A percentile compares a stretch with the other conserved stretches of the same genome.
These are phyloP conservation scores for Ostrea denselamellosa DNA, from an alignment of 1,140 invertebrate genomes.

Conservation along the genomic window DNA sequence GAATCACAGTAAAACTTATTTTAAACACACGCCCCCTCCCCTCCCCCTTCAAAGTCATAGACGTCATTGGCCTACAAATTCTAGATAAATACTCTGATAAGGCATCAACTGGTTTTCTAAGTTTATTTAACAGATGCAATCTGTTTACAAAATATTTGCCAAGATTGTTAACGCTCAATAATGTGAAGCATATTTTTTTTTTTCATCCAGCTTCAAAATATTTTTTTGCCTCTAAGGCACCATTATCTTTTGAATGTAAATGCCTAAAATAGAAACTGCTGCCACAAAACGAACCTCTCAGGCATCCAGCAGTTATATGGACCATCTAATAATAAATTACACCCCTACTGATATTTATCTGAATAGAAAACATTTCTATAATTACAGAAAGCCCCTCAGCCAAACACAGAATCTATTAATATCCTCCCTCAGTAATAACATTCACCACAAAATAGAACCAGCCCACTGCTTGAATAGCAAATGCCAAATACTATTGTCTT, in stretches of 20 bases:
- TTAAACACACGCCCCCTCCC: neutral
- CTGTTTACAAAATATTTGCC: constrained; percentile 19
- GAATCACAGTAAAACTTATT: no score
- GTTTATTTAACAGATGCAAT: neutral
- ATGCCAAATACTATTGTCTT: constrained; percentile 25
- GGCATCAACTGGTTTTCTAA: neutral
- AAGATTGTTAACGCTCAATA: constrained; percentile 1
- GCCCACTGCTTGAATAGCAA: constrained; percentile 2
- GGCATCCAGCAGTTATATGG: neutral
- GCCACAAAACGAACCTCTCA: neutral
- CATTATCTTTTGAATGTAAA: neutral
- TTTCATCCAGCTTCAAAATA: constrained; percentile 8
- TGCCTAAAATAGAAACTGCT: neutral
- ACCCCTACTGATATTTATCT: neutral
- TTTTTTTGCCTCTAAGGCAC: neutral
- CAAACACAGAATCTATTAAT: neutral
- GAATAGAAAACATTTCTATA: constrained; percentile 16
- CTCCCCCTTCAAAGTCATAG: no score
- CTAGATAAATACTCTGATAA: neutral
- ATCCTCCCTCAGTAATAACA: neutral
- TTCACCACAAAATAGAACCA: constrained; percentile 3
- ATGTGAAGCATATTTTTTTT: neutral
- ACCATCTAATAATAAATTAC: constrained; percentile 34
- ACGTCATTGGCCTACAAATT: neutral
- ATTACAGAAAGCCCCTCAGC: neutral